Percentiles rank a stretch among this genome's conserved stretches.
phyloP scores from a whole-genome alignment of 2,113 vertebrate genomes.

The Pelobates fuscus region DNA sequence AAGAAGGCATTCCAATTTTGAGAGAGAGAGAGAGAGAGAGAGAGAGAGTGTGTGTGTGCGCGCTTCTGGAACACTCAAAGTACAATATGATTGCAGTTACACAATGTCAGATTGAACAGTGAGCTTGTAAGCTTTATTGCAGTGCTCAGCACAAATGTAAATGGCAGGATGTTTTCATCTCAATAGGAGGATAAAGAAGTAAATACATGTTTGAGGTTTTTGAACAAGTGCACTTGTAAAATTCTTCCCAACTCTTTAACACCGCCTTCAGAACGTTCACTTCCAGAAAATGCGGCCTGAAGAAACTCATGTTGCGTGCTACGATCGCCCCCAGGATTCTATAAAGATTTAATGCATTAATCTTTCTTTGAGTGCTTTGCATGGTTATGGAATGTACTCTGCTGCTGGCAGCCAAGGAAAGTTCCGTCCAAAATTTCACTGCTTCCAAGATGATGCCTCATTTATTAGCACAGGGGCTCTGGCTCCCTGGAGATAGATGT shows the following conservation, averaged over 20 bases:
- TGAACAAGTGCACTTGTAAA: not conserved
- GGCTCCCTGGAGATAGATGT: conserved; percentile 35
- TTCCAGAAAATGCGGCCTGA: conserved; percentile 40
- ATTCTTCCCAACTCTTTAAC: not conserved
- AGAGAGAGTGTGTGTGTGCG: too few relatives aligned
- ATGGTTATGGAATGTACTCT: conserved; percentile 52
- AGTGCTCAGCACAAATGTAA: too few relatives aligned
- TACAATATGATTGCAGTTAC: too few relatives aligned
- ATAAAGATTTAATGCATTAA: conserved; percentile 48
- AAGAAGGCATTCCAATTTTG: too few relatives aligned
- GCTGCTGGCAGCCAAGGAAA: conserved; percentile 55
- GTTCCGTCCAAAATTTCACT: conserved; percentile 57
- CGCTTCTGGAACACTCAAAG: too few relatives aligned
- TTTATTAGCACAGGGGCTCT: conserved; percentile 54
- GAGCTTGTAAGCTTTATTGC: too few relatives aligned
- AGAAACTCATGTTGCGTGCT: conserved; percentile 29
- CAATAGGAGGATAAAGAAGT: not conserved
- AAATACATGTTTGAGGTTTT: not conserved
- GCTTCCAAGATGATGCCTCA: conserved; percentile 63
- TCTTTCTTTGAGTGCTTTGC: conserved; percentile 48
- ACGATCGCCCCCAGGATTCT: conserved; percentile 46
- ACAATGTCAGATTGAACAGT: too few relatives aligned
- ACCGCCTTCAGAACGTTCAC: not conserved
- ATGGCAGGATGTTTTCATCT: not conserved
- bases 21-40: too few relatives aligned